phyloP scores from a whole-genome alignment of 2,888 invertebrate species.

The Hymenopus coronatus region DNA sequence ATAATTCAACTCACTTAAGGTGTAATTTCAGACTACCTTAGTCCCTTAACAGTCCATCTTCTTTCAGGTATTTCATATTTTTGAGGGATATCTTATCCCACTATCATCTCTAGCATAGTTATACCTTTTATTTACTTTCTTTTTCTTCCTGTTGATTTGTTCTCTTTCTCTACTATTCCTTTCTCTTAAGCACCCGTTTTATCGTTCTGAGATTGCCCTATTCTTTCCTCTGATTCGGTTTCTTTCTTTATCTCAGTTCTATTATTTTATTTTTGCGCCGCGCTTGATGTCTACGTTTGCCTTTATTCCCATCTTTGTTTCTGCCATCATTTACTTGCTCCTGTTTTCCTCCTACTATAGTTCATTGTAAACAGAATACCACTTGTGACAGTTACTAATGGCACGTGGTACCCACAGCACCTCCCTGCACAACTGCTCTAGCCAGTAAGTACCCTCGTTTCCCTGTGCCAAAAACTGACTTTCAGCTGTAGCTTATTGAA shows the following conservation, averaged over 20 bases:
- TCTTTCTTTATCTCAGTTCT: not conserved
- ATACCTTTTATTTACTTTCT: not conserved
- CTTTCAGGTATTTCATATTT: not conserved
- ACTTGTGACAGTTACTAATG: too few species aligned
- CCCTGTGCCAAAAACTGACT: not conserved
- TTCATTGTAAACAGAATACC: not conserved
- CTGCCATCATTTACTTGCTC: not conserved
- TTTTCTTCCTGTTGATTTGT: too few species aligned
- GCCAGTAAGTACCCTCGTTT: too few species aligned
- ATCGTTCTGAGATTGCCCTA: not conserved
- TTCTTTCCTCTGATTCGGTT: not conserved
- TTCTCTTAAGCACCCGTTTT: too few species aligned
- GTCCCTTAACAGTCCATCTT: not conserved
- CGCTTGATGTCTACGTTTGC: not conserved
- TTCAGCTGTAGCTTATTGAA: too few species aligned
- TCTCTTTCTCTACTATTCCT: not conserved
- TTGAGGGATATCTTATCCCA: not conserved
- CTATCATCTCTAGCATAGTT: not conserved
- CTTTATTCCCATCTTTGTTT: not conserved
- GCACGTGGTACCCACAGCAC: not conserved
- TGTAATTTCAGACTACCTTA: too few species aligned
- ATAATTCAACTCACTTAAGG: too few species aligned
- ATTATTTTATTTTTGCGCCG: not conserved
- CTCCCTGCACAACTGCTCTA: too few species aligned
- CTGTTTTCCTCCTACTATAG: too few species aligned